phyloP scores from a whole-genome alignment of 2,888 invertebrate genomes.

The Noctua janthina region DNA sequence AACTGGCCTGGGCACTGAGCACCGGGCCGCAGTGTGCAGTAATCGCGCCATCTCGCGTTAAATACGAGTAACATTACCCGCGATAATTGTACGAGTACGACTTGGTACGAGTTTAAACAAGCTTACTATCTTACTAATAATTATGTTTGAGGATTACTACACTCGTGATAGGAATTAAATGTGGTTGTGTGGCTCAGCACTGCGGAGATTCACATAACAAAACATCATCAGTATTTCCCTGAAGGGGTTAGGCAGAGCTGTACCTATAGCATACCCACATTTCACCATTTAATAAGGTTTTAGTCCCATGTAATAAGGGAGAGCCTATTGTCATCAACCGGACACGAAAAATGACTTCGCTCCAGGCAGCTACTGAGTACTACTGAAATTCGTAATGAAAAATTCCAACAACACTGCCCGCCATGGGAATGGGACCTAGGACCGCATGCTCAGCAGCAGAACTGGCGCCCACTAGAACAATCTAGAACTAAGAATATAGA shows the following conservation, averaged over 20 bases:
- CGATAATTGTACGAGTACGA: constrained; percentile 38
- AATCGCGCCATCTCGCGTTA: constrained; percentile 48
- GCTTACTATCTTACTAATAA: constrained; percentile 26
- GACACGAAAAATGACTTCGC: background rate
- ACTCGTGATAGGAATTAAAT: background rate
- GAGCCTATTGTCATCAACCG: background rate
- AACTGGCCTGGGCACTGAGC: constrained; percentile 12
- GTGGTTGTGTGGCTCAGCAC: background rate
- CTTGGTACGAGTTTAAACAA: constrained; percentile 17
- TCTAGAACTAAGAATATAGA: background rate
- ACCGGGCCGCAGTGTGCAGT: constrained; percentile 1
- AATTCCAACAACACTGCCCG: background rate
- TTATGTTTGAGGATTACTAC: constrained; percentile 15
- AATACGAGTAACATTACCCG: constrained; percentile 42
- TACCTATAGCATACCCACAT: background rate
- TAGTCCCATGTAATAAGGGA: background rate
- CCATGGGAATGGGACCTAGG: background rate
- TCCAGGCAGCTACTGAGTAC: background rate
- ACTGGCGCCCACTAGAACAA: background rate
- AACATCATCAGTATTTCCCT: background rate
- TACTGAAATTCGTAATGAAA: background rate
- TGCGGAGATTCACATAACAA: background rate
- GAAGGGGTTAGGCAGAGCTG: background rate
- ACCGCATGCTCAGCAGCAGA: background rate
- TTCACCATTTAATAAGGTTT: background rate